Evolutionary conservation across 2,113 vertebrate genomes (phyloP), one percentile per base, ranked within the genome.

Genomic region (Ondatra zibethicus): DNA sequence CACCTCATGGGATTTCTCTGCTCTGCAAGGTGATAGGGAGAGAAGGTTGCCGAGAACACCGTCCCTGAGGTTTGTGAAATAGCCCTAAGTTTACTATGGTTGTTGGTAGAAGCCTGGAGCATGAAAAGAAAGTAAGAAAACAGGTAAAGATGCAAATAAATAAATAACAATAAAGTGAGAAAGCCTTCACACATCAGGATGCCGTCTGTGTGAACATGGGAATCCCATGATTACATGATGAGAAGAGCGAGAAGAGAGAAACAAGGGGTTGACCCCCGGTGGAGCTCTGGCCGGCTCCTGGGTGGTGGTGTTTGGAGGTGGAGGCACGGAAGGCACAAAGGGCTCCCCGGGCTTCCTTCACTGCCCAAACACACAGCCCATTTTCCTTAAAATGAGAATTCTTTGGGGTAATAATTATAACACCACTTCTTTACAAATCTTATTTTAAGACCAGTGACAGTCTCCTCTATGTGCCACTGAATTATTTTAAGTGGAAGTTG

Each of bases 271-370:
- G 29, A 42, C 7, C 10, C 82, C 8, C 7, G 33, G 36, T 3
- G 21, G 14, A 17, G 3, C 12, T 16, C 27, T 36, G 36, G 50
- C 21, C 7, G 45, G 33, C 12, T 7, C 13, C 68, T 13, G 31
- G 39, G 0, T 5, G 1, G 50, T 10, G 3, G 42, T 25, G 2
- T 58, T 7, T n/a, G 14, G 19, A 3, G 29, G 12, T 0, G 36
- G 21, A 29, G 0, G 3, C 4, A 39, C 0, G 6, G 13, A 7
- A 4, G 14, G 19, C 39, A 1, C 42, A 31, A 23, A 50, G 68
- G 16, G 61, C 66, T 31, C 16, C 11, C 42, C 47, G 4, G 45
- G 42, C 27, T 42, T 55, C 70, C 1, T 29, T 17, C 89, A 68
- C 21, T 8, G 36, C 66, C 63, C 61, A 81, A 55, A 10, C 0